Evolutionary conservation across 2,113 vertebrate genomes (phyloP).

Genomic region (Eptesicus fuscus): DNA sequence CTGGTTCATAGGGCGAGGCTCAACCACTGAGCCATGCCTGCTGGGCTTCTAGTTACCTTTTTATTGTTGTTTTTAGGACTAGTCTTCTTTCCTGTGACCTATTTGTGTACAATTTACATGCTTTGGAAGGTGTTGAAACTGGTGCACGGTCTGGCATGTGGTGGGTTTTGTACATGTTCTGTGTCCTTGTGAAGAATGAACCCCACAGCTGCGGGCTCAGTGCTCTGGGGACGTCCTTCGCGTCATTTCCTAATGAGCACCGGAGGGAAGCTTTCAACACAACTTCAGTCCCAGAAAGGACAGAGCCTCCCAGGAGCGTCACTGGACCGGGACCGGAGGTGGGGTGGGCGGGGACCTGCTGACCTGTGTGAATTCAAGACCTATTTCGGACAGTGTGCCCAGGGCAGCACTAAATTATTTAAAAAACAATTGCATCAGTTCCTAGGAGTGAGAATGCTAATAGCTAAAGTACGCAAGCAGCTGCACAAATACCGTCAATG

Average conservation of each 20-base stretch:
- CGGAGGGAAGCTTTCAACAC: not conserved
- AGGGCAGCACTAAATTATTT: not conserved
- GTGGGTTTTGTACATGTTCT: not conserved
- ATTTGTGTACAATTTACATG: not conserved
- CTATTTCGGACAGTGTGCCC: not conserved
- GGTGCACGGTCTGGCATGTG: accelerated
- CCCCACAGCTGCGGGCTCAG: not conserved
- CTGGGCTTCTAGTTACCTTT: not conserved
- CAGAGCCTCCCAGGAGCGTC: not conserved
- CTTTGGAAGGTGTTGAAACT: not conserved
- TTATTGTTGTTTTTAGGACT: not conserved
- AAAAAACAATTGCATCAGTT: not conserved
- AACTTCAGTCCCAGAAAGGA: not conserved
- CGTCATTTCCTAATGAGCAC: not conserved
- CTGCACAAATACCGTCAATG: accelerated
- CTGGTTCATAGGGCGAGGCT: too few relatives aligned
- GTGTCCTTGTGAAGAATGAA: not conserved
- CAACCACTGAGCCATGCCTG: too few relatives aligned
- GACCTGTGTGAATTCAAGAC: too few relatives aligned
- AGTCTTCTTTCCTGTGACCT: not conserved
- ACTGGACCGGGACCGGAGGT: accelerated
- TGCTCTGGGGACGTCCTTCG: accelerated
- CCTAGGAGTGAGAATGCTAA: not conserved
- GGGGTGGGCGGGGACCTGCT: too few relatives aligned
- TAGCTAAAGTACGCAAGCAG: accelerated